Evolutionary conservation across 2,113 vertebrate species (phyloP).

Genomic region (Semnornis frantzii): DNA sequence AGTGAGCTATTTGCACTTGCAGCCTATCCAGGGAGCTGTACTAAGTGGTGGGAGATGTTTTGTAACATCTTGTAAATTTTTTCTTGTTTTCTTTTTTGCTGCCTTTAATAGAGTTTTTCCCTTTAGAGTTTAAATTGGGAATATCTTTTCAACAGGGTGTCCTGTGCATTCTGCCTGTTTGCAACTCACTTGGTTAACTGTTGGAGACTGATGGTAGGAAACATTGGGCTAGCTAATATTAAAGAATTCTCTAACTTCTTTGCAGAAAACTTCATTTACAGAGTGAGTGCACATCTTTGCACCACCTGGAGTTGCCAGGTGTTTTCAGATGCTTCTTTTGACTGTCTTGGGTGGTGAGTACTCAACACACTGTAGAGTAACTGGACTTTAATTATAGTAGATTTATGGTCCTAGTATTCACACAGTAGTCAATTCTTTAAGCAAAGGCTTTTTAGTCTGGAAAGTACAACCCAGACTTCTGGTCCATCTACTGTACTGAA

Average conservation of each 20-base stretch:
- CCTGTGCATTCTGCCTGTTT: not conserved
- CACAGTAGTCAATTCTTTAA: not conserved
- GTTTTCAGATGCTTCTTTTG: not conserved
- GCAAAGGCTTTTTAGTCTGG: not conserved
- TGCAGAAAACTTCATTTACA: not conserved
- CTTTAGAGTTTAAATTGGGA: not conserved
- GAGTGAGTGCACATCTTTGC: not conserved
- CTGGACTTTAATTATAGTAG: not conserved
- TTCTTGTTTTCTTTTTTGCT: not conserved
- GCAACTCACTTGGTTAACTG: not conserved
- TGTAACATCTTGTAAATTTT: not conserved
- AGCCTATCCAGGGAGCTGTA: not conserved
- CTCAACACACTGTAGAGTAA: rapidly evolving
- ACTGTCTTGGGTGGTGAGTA: not conserved
- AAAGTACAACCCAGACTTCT: not conserved
- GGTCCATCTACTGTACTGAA: not conserved
- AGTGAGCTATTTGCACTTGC: not conserved
- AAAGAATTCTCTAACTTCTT: not conserved
- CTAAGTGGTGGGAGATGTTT: not conserved
- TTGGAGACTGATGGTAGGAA: not conserved
- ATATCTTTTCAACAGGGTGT: not conserved
- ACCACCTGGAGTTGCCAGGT: not conserved
- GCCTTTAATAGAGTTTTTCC: not conserved
- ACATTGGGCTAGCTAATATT: not conserved
- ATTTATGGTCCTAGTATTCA: not conserved